Base-by-base conservation (phyloP, 2,888 invertebrate genomes). In the Tinea semifulvella region DNA sequence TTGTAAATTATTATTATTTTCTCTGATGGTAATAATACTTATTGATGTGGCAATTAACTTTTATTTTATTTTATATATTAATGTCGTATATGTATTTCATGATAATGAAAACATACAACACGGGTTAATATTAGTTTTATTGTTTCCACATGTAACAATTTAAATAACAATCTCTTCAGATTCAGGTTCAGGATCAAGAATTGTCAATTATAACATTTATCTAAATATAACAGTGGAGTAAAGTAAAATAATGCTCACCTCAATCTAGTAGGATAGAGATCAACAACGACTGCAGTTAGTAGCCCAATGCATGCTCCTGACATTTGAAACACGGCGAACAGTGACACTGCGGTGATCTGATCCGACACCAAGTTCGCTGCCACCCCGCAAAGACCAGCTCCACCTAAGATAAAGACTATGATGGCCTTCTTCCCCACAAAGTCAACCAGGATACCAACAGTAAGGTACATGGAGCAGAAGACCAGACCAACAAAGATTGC, bases 401-500 rank as follows among this genome's bases (percentile, higher is more conserved):
- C 46, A 0, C 81, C 44, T 39, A 85, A 68, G 51, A 67, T 67
- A 50, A 67, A 62, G 54, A 85, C 58, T n/a, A 86, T 61, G 46
- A 86, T 73, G 28, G 68, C 62, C 58, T 85, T 85, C 59, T 88
- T 87, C 40, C 76, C 75, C 31, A 79, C 47, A 44, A 65, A 59
- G 60, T 79, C 79, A 0, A 80, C 86, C 0, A 88, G 68, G 58
- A 84, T 84, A 8, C 89, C 87, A 13, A 88, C 87, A 16, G 85
- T 54, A 22, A 88, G 56, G 61, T 88, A 90, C 57, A 87, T 85
- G 1, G 86, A 56, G 17, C 88, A 79, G 56, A 89, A 88, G 3
- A 84, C 83, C 0, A 82, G 71, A 0, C 90, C 90, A 53, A 90
- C 87, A 49, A 84, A 80, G 49, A 90, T 80, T 40, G 90, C 85